These are phyloP conservation scores for Solenopsis fugax DNA, from an alignment of 1,140 invertebrate species.

Conservation along the genomic window DNA sequence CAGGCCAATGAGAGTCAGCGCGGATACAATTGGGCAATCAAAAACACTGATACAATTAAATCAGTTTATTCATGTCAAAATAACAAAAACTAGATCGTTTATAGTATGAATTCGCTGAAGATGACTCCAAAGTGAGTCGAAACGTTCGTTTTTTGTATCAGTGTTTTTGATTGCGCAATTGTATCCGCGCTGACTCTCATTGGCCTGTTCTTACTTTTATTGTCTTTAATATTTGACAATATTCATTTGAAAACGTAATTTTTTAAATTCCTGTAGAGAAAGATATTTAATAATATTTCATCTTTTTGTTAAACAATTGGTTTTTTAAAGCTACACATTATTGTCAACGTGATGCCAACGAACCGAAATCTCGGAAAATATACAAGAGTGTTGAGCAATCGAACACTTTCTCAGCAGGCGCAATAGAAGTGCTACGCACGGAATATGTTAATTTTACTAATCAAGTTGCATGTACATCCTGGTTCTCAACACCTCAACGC, in stretches of 20 bases:
- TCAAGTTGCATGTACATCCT: slow-evolving; percentile 5
- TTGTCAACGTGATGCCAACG: background rate
- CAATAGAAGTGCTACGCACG: background rate
- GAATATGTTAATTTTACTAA: slow-evolving; percentile 38
- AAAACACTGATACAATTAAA: too few relatives aligned
- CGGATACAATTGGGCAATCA: too few relatives aligned
- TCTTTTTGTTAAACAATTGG: background rate
- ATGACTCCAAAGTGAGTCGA: too few relatives aligned
- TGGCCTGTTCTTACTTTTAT: too few relatives aligned
- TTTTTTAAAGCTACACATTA: background rate
- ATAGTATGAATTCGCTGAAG: too few relatives aligned
- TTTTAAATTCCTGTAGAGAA: background rate
- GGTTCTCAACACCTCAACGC: slow-evolving; percentile 10
- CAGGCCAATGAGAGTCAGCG: too few relatives aligned
- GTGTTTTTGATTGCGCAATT: too few relatives aligned
- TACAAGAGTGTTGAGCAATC: slow-evolving; percentile 8
- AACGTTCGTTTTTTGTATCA: too few relatives aligned
- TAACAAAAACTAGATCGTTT: too few relatives aligned
- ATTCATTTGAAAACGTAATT: background rate
- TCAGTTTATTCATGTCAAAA: too few relatives aligned
- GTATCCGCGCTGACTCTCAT: too few relatives aligned
- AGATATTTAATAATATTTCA: slow-evolving; percentile 16
- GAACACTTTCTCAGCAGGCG: background rate
- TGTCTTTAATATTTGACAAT: too few relatives aligned
- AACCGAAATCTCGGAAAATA: background rate